Evolutionary conservation across 2,888 invertebrate genomes (phyloP), one percentile per base, ranked within the genome.

Genomic region (Dromius quadrimaculatus): DNA sequence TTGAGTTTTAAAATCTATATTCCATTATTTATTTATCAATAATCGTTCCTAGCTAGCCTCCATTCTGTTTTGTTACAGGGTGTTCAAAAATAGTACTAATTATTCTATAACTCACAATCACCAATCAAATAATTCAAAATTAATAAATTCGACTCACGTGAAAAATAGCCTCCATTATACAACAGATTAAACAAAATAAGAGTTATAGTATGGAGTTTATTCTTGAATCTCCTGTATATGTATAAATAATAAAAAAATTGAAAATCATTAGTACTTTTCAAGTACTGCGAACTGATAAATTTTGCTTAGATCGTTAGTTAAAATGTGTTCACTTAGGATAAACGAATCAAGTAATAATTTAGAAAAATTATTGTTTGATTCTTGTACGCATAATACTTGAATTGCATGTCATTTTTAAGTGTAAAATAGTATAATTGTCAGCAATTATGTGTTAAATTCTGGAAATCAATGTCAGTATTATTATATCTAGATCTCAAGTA

Each of bases 291-390:
- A 23, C 23, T 57, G 32, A 28, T 32, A 5, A 23, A 32, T 50
- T 6, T 50, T 64, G 47, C 45, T 63, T 28, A 15, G 45, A 28
- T 32, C 32, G 50, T 47, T 64, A 34, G 45, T 47, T 63, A 63
- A 19, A 32, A 63, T 64, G 64, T 64, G 64, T 64, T 64, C 64
- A 64, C n/a, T 64, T 64, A 64, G 64, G 50, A 19, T 64, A 64
- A 47, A 34, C 32, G 34, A 64, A 59, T 38, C 9, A 38, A 9
- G n/a, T n/a, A 38, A n/a, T 8, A 28, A 28, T 28, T 28, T 28
- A 5, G 8, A 5, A 28, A 38, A 20, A 19, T 47, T n/a, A 6
- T 9, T 47, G 47, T 47, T 9, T 17, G 19, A 20, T 47, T 19
- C 20, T 9, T 19, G 20, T 47, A 20, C n/a, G n/a, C n/a, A n/a